Base-by-base conservation (phyloP, 2,797 vertebrate species). In the Melanotaenia boesemani region DNA sequence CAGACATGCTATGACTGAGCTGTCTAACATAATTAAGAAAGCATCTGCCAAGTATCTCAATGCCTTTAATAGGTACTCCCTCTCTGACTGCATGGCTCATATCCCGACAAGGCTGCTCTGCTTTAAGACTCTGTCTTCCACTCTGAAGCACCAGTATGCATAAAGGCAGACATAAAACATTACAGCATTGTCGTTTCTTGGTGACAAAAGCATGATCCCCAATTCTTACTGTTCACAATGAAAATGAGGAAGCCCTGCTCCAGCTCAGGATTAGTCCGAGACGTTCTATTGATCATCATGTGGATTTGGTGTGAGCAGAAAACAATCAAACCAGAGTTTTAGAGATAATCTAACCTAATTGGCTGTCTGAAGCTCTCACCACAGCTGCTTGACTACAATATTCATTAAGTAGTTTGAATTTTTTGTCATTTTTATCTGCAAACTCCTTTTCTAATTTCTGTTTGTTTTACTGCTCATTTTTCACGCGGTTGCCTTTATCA, bases 1-100 rank as follows among this genome's bases (percentile, higher is more conserved):
- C 70, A 84, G 80, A 88, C 77, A 76, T 57, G 59, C 69, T 66
- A 73, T 65, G 67, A 83, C 77, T 69, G 84, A 86, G 77, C 83
- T 88, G 91, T 89, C 88, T 88, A 74, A 64, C 78, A 70, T 82
- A 89, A 92, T 90, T 89, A 89, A 83, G 77, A 86, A 69, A 20
- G 61, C 60, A 60, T 70, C 72, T 85, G 79, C 85, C 84, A 90
- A 88, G 86, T 82, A 82, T 82, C 71, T 73, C 58, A 48, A 67
- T 76, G 77, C 81, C 77, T 89, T 79, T 87, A 84, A 85, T 72
- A 81, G 82, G 34, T 77, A 81, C 66, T 62, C 37, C 52, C 72
- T 67, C 63, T 71, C 41, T 72, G 79, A 72, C 79, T 73, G 71
- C 70, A 67, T 72, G 80, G 55, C 65, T 82, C 52, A 50, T 59